These are phyloP conservation scores for Leptodactylus fallax DNA, from an alignment of 2,797 vertebrate species.

Conservation along the genomic window DNA sequence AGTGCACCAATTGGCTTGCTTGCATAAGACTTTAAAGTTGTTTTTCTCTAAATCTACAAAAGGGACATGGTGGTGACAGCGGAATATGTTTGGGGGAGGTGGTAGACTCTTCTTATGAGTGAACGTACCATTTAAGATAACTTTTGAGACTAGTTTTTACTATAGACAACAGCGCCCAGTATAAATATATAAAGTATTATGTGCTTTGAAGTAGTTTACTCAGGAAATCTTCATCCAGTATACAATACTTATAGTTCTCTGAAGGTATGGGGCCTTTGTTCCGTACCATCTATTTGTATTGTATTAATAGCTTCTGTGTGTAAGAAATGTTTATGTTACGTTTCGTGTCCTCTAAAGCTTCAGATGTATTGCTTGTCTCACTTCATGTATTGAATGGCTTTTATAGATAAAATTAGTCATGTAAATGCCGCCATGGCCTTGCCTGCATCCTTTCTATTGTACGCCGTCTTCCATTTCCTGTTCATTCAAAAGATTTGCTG, in stretches of 20 bases:
- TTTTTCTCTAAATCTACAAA: no score
- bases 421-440: conserved; percentile 11
- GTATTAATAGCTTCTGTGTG: not conserved
- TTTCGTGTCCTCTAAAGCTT: not conserved
- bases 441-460: not conserved
- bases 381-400: not conserved
- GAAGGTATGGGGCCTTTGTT: not conserved
- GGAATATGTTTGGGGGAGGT: no score
- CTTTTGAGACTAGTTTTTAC: no score
- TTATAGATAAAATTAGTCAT: conserved; percentile 2
- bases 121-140: no score
- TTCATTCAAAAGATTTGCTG: not conserved
- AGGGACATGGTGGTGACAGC: no score
- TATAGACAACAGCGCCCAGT: no score
- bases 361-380: not conserved
- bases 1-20: no score
- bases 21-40: no score
- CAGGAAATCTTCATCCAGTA: not conserved
- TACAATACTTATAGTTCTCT: not conserved
- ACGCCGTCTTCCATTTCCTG: not conserved
- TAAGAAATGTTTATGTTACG: not conserved
- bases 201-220: not conserved
- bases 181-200: not conserved
- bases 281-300: not conserved
- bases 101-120: no score